Conservation (phyloP, 2,888 invertebrate species). For the Acanthosepion esculentum region DNA sequence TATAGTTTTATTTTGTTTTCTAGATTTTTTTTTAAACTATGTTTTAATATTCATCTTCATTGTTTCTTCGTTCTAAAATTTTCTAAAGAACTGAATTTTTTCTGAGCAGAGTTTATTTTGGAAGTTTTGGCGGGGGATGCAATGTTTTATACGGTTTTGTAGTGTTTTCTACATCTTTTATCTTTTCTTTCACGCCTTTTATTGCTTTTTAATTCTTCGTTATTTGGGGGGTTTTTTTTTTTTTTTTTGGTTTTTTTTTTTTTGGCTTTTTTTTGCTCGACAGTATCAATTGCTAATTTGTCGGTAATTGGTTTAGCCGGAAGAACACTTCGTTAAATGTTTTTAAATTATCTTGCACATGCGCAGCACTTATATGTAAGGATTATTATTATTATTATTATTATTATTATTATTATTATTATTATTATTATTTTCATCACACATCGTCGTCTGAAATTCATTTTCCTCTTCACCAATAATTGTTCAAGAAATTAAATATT, state of each 20-base stretch:
- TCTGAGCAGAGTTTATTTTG: too few species aligned
- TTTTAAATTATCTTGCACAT: not conserved
- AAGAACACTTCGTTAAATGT: not conserved
- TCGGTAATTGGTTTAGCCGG: constrained; percentile 5
- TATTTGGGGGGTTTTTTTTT: not conserved
- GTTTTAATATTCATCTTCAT: too few species aligned
- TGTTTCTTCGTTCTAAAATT: too few species aligned
- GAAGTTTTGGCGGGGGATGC: too few species aligned
- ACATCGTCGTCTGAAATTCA: not conserved
- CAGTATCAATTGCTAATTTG: constrained; percentile 33
- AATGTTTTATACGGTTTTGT: too few species aligned
- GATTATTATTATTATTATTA: not conserved
- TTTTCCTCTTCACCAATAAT: not conserved
- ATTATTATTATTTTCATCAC: not conserved
- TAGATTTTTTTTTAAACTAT: too few species aligned
- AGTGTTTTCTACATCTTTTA: too few species aligned
- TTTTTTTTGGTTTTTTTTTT: not conserved
- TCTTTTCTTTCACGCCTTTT: too few species aligned
- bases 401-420: not conserved
- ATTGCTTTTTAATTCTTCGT: not conserved
- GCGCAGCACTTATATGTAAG: not conserved
- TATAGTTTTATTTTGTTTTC: too few species aligned
- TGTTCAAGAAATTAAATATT: not conserved
- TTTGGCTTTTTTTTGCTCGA: not conserved
- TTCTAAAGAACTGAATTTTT: too few species aligned